phyloP scores from a whole-genome alignment of 2,113 vertebrate genomes.

The Hyaena hyaena region DNA sequence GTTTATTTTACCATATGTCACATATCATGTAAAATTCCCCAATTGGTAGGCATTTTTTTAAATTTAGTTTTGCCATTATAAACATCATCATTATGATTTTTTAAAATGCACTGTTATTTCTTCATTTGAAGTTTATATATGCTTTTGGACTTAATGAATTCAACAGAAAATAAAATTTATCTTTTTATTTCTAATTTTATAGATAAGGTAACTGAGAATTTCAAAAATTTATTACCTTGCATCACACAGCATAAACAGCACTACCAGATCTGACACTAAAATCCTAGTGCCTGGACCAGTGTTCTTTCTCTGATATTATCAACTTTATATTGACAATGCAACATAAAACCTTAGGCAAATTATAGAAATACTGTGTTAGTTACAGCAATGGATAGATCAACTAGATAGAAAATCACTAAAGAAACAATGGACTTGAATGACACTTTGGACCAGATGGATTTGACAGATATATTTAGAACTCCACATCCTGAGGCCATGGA shows the following conservation, averaged over 20 bases:
- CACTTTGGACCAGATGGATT: too few relatives aligned
- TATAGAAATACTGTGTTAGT: neutral
- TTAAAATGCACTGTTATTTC: neutral
- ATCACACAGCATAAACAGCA: neutral
- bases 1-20: neutral
- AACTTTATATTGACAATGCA: neutral
- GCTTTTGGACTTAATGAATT: neutral
- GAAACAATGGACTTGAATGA: too few relatives aligned
- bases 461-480: too few relatives aligned
- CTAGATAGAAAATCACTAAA: too few relatives aligned
- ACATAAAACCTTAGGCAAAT: neutral
- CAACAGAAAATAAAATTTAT: neutral
- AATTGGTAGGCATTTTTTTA: neutral
- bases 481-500: too few relatives aligned
- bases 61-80: neutral
- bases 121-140: neutral
- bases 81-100: neutral
- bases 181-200: neutral
- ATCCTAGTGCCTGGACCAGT: accelerated
- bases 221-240: neutral
- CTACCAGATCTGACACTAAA: neutral
- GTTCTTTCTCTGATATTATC: neutral
- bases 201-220: neutral
- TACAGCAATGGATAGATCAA: too few relatives aligned
- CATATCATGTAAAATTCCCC: neutral